Evolutionary conservation across 2,797 vertebrate species (phyloP).

Genomic region (Chelon labrosus): DNA sequence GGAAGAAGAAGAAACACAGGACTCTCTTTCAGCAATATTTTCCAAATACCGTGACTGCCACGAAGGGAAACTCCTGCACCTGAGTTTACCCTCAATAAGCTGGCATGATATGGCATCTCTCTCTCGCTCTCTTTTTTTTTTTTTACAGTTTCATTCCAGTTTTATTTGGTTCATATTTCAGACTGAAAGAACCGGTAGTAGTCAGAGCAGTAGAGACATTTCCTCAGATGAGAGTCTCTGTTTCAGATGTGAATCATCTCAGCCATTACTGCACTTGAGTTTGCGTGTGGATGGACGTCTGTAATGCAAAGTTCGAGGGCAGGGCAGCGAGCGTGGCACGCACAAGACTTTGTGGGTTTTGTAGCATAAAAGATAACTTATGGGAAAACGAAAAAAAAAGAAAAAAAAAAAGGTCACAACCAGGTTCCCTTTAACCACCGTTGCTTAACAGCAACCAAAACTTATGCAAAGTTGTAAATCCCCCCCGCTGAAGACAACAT

Average conservation of each 20-base stretch:
- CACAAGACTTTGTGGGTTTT: not conserved
- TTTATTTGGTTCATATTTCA: slow-evolving; percentile 36
- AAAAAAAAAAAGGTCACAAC: too few relatives aligned
- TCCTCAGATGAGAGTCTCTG: slow-evolving; percentile 33
- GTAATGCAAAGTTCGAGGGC: slow-evolving; percentile 36
- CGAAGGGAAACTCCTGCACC: slow-evolving; percentile 24
- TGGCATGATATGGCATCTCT: slow-evolving; percentile 8
- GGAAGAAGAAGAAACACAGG: slow-evolving; percentile 18
- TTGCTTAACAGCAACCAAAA: too few relatives aligned
- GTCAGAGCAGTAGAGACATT: not conserved
- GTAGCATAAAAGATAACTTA: too few relatives aligned
- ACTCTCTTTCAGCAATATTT: slow-evolving; percentile 17
- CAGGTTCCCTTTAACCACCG: too few relatives aligned
- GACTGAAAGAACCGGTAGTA: slow-evolving; percentile 26
- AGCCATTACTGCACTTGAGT: slow-evolving; percentile 52
- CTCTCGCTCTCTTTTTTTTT: too few relatives aligned
- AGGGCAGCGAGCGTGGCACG: slow-evolving; percentile 33
- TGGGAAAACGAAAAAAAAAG: too few relatives aligned
- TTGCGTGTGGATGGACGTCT: slow-evolving; percentile 41
- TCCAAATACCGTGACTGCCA: slow-evolving; percentile 27
- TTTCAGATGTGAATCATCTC: slow-evolving; percentile 33
- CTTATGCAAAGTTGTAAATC: too few relatives aligned
- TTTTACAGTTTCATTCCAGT: slow-evolving; percentile 21
- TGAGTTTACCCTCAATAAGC: slow-evolving; percentile 28
- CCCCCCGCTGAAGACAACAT: slow-evolving; percentile 26